Conservation (phyloP, 2,113 vertebrate genomes). For the Chaenocephalus aceratus region DNA sequence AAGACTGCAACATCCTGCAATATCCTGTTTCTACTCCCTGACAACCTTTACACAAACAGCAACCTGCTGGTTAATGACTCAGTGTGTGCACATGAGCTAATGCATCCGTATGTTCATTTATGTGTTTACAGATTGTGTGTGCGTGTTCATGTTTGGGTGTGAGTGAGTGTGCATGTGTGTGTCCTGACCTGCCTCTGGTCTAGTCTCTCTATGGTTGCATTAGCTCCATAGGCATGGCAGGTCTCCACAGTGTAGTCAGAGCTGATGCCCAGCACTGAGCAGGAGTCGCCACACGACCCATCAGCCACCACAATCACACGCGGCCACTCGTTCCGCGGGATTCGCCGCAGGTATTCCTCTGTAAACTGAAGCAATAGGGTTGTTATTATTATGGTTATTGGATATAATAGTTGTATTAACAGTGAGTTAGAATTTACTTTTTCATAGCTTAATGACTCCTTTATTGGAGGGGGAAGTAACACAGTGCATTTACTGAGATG, state of each 20-base stretch:
- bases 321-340: constrained; percentile 71
- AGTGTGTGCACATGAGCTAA: constrained; percentile 25
- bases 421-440: not conserved
- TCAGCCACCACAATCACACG: constrained; percentile 82
- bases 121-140: not conserved
- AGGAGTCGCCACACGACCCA: constrained; percentile 83
- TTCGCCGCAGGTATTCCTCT: constrained; percentile 80
- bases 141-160: not conserved
- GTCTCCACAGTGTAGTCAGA: constrained; percentile 82
- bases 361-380: constrained; percentile 71
- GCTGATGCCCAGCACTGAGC: constrained; percentile 83
- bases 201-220: constrained; percentile 81
- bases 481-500: not conserved
- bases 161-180: not conserved
- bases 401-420: not conserved
- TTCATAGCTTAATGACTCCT: not conserved
- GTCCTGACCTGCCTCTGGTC: constrained; percentile 83
- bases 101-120: constrained; percentile 1
- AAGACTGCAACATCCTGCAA: constrained; percentile 34
- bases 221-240: constrained; percentile 83
- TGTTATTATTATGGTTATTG: not conserved
- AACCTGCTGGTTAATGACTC: constrained; percentile 24
- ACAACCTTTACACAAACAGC: constrained; percentile 45
- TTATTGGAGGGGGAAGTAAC: not conserved
- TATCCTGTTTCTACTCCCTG: constrained; percentile 43